These are phyloP conservation scores for Drosophila insularis DNA, from an alignment of 1,140 invertebrate species.

Conservation along the genomic window DNA sequence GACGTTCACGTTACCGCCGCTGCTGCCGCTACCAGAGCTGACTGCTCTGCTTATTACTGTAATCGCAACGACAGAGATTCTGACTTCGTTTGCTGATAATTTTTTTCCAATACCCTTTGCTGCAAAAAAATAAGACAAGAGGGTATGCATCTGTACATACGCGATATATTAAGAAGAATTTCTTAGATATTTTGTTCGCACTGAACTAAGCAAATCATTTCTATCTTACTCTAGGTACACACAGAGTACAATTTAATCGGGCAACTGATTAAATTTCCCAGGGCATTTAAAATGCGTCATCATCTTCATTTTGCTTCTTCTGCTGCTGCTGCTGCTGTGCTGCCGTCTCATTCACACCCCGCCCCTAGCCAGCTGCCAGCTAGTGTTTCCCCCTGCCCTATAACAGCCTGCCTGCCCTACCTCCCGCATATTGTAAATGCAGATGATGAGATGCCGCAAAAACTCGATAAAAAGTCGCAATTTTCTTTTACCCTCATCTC, in stretches of 20 bases:
- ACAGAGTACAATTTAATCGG: not conserved
- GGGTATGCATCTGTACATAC: not conserved
- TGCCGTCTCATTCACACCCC: not conserved
- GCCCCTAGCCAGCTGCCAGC: not conserved
- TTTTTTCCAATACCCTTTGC: conserved; percentile 32
- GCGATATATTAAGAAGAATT: not conserved
- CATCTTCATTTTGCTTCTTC: not conserved
- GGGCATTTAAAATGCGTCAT: not conserved
- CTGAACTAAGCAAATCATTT: no score
- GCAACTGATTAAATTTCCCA: not conserved
- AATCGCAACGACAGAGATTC: conserved; percentile 24
- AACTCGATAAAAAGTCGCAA: conserved; percentile 57
- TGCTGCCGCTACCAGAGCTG: not conserved
- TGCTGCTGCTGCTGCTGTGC: not conserved
- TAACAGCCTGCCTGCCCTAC: conserved; percentile 32
- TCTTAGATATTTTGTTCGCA: not conserved
- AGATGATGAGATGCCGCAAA: conserved; percentile 46
- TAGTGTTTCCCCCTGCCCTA: conserved; percentile 16
- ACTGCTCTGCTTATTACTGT: conserved; percentile 21
- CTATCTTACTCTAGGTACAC: no score
- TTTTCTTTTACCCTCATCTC: conserved; percentile 43
- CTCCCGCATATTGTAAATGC: conserved; percentile 64
- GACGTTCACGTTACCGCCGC: not conserved
- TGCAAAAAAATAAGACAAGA: not conserved
- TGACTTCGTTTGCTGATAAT: conserved; percentile 23